Evolutionary conservation across 2,888 invertebrate genomes (phyloP).

Genomic region (Hemaris fuciformis): DNA sequence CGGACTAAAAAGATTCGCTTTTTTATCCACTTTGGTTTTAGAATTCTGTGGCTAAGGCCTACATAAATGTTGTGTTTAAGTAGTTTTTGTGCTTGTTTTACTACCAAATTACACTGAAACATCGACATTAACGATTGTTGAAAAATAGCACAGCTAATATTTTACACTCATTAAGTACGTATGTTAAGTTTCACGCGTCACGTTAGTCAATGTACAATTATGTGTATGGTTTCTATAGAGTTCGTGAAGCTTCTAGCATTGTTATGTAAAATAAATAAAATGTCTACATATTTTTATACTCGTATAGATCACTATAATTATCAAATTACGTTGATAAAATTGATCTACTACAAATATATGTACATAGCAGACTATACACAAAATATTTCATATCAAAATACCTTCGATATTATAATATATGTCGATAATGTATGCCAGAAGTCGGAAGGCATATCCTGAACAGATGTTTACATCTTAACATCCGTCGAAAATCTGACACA

Average conservation of each 20-base stretch:
- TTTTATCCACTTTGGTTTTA: constrained; percentile 6
- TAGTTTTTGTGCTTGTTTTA: neutral
- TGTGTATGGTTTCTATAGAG: neutral
- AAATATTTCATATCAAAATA: neutral
- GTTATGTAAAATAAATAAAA: no score
- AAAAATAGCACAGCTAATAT: neutral
- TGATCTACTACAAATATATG: neutral
- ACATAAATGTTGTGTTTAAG: neutral
- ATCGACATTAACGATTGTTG: neutral
- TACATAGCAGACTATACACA: neutral
- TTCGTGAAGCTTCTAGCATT: neutral
- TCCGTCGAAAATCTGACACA: neutral
- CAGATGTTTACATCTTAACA: neutral
- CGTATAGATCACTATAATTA: no score
- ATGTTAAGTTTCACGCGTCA: neutral
- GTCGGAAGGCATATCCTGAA: neutral
- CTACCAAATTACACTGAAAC: neutral
- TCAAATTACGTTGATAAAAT: no score
- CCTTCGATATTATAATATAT: neutral
- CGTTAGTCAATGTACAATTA: neutral
- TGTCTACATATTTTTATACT: no score
- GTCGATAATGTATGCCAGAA: neutral
- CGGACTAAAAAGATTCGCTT: neutral
- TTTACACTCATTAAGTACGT: neutral
- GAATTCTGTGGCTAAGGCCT: neutral